Base-by-base conservation (phyloP, 2,113 vertebrate genomes). In the Misgurnus anguillicaudatus region DNA sequence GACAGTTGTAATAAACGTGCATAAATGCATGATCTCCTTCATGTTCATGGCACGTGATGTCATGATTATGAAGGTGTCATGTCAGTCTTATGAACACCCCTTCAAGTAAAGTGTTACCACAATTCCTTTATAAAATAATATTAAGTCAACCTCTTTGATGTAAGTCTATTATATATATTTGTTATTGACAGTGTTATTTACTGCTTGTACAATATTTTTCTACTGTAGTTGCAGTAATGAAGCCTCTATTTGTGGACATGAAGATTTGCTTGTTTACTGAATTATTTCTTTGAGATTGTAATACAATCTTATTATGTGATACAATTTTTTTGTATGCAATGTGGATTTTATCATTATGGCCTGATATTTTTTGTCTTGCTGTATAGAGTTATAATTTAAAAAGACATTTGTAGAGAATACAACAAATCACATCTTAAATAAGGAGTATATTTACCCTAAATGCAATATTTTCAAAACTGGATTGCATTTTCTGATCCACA, bases 181-280 rank as follows among this genome's bases (percentile, higher is more conserved):
- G 24, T 57, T 57, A 6, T 9, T 57, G 7, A 19, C 19, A 57
- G 17, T 6, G 17, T 1, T 8, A 5, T 57, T 57, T 8, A 57
- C 3, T 57, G 16, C 14, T 6, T 55, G 53, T 57, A 19, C 0
- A 57, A 8, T 19, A 57, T 57, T 57, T 57, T 57, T 85, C 80
- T 80, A 71, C 45, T 38, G 3, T 85, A 91, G 89, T 86, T 90
- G 16, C 79, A 79, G 70, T 89, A 85, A 86, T 47, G 53, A 9
- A 60, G 69, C 75, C 65, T 17, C 80, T 39, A 24, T 60, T 77
- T 57, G 62, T 79, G 36, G 64, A 69, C 21, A 21, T 51, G 55
- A 62, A 61, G 41, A 69, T 53, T 63, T 47, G 16, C 39, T 38
- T 65, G 7, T 45, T 13, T 11, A 21, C 3, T 36, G 41, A 70